Evolutionary conservation across 1,140 invertebrate genomes (phyloP).

Genomic region (Cyclargus thomasi): DNA sequence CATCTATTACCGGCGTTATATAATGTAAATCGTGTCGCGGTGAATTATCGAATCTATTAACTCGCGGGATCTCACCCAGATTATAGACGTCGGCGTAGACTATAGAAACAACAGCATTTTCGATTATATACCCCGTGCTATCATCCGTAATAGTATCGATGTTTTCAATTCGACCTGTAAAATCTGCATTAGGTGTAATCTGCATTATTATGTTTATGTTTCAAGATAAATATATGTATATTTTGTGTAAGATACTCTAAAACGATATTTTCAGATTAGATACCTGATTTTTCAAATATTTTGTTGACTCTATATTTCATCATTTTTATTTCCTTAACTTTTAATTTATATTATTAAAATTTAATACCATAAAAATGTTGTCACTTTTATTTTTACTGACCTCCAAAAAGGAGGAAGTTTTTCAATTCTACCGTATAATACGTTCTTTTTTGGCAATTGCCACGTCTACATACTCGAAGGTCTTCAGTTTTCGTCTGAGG

Average conservation of each 20-base stretch:
- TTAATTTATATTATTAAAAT: too few species aligned
- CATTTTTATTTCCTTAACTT: not conserved
- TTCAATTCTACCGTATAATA: not conserved
- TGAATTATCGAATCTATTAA: conserved; percentile 72
- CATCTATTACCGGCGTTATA: conserved; percentile 55
- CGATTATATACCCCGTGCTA: not conserved
- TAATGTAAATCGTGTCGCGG: conserved; percentile 51
- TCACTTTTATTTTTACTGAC: too few species aligned
- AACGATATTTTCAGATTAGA: too few species aligned
- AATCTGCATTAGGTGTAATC: not conserved
- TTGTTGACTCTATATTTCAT: too few species aligned
- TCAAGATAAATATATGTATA: not conserved
- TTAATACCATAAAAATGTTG: too few species aligned
- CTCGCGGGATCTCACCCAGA: conserved; percentile 47
- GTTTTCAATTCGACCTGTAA: too few species aligned
- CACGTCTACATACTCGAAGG: not conserved
- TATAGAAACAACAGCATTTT: not conserved
- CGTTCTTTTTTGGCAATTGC: not conserved
- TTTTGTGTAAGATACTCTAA: not conserved
- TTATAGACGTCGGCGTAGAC: conserved; percentile 22
- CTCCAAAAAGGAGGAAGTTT: too few species aligned
- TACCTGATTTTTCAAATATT: too few species aligned
- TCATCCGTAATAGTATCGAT: not conserved
- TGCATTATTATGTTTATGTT: not conserved
- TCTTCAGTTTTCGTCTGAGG: not conserved